Base-by-base conservation (phyloP, 2,797 vertebrate species). In the Otolemur crassicaudatus region DNA sequence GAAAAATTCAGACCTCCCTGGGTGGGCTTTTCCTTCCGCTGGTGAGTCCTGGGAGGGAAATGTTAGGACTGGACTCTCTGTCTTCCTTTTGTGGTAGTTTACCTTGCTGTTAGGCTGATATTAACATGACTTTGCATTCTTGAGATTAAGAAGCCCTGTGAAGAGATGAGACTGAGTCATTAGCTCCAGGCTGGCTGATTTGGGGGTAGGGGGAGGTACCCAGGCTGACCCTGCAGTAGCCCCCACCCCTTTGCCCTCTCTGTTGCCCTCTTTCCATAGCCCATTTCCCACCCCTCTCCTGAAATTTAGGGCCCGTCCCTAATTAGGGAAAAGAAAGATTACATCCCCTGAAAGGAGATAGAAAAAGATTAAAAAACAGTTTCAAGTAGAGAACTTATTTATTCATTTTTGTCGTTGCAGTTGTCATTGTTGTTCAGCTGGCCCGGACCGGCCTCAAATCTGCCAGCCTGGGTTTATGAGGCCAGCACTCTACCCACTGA, bases 241-340 rank as follows among this genome's bases (percentile, higher is more conserved):
- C 9, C 56, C 31, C 56, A 3, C 37, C 22, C 3, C 27, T 29
- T 56, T 56, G 34, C 34, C 14, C 1, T 43, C 73, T 77, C n/a
- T 40, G n/a, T 29, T 56, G 34, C 34, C 12, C 1, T 56, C 73
- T 77, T 29, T 40, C 12, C 9, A 46, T 11, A 43, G 22, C 29
- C 0, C 1, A 20, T 27, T 17, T 10, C 2, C 4, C 34, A 25
- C 29, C 27, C 11, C 14, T 40, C 4, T 7, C 58, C 43, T 1
- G 60, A 40, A 29, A 5, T 29, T 37, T 46, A 63, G 69, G 43
- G 31, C 49, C 25, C 31, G n/a, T 37, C 56, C 46, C 87, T 91
- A 25, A 73, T 60, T 27, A 49, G 34, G 56, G 63, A 49, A 49
- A 89, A 25, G 80, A 92, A 53, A 70, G 60, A 72, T 67, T 1